Evolutionary conservation across 2,797 vertebrate species (phyloP), one percentile per base, ranked within the genome.

Genomic region (Parauchenoglanis punctatus): DNA sequence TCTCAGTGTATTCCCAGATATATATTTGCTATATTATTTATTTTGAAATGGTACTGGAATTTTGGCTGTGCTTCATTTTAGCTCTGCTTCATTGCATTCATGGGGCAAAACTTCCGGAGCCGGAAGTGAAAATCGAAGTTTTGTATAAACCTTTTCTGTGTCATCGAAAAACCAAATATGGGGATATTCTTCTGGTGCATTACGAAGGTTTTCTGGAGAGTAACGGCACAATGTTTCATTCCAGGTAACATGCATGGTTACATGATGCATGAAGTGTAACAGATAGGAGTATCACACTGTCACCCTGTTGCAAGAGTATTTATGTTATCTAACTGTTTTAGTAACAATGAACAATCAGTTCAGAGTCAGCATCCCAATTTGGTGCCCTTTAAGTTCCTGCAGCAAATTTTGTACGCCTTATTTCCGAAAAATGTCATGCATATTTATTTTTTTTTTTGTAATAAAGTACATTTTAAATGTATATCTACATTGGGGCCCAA

Each of bases 131-230:
- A 91, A 94, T 97, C 77, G 96, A 99, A 92, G 96, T 98, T 90
- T 85, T 98, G 49, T 95, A 98, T 85, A 98, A 97, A 92, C 97
- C 98, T 0, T 96, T 98, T 87, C 89, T 98, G 89, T 99, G 98
- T 93, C 95, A 96, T 82, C 95, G 98, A 65, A 97, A 94, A 89
- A 97, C 96, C 20, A 99, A 98, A 89, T 96, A 96, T 89, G 97
- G 98, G 72, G 98, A 99, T 81, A 94, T 98, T 95, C 94, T 99
- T 94, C 93, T 98, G 87, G 96, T 99, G 10, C 97, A 99, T 92
- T 97, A 97, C 88, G 97, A 98, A 1, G 98, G 98, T 49, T 98
- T 92, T 91, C 88, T 99, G 92, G 96, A 98, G 92, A 97, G 94
- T 87, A 97, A 99, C n/a, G 98, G 97, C 78, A 96, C 97, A 10